Evolutionary conservation across 1,140 invertebrate species (phyloP), one percentile per base, ranked within the genome.

Genomic region (Hydropsyche tenuis): DNA sequence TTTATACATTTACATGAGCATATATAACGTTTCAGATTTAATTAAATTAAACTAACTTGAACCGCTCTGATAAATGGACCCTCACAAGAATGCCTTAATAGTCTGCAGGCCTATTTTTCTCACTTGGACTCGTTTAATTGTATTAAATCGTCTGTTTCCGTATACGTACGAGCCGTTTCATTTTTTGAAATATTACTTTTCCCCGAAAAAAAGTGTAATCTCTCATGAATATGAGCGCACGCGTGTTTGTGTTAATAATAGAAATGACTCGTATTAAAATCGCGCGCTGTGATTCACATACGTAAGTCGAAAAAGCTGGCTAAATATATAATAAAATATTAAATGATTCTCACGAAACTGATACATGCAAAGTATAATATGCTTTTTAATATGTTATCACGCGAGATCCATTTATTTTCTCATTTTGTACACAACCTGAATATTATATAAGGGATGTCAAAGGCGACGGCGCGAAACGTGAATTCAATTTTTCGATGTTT

Each of bases 31-130:
- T 60, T 25, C 25, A 25, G 12, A 60, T 27, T 60, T 25, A 60
- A 60, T 60, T 60, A 25, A 60, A 60, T 60, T 60, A 25, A 60
- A 60, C 18, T 60, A 60, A 53, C 48, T 53, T 60, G 22, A 60
- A 60, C 56, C n/a, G 20, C 7, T 18, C 48, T 60, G 56, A 60
- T 60, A 60, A 60, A 60, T 60, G 56, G 56, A 25, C 20, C 22
- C 23, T 27, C 23, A 14, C 56, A 25, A 60, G 56, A 60, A 60
- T 60, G 56, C 56, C 23, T 60, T 27, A 60, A 27, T 60, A 23
- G 56, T 60, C 23, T 60, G 12, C 23, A 23, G 7, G 20, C 48
- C 48, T 53, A 53, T 53, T 53, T 53, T 53, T 53, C 48, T 53
- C 48, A 53, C 48, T 53, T 20, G 20, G 20, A 53, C 48, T 14